A percentile compares a stretch with the other conserved stretches of the same genome.
phyloP scores from a whole-genome alignment of 2,888 invertebrate genomes.

The Nomada lathburiana region DNA sequence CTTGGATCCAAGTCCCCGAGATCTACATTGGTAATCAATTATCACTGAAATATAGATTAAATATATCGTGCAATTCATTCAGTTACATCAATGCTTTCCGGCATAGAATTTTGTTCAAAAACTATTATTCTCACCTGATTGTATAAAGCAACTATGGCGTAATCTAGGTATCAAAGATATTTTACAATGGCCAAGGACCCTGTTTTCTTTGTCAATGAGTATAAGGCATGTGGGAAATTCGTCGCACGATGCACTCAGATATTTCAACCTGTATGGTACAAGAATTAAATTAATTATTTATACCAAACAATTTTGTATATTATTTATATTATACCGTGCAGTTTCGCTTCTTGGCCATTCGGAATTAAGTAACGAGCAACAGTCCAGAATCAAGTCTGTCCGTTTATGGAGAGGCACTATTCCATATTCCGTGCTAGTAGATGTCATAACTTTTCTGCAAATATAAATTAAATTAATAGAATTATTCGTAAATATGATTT shows the following conservation, averaged over 20 bases:
- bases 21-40: conserved; percentile 89
- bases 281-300: not conserved
- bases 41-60: conserved; percentile 86
- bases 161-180: conserved; percentile 90
- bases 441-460: conserved; percentile 48
- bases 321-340: conserved; percentile 86
- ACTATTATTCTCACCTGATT: conserved; percentile 86
- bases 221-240: conserved; percentile 90
- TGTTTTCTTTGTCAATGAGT: conserved; percentile 86
- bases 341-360: conserved; percentile 94
- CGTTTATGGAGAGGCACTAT: conserved; percentile 90
- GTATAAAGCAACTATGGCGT: conserved; percentile 90
- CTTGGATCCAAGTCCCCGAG: conserved; percentile 91
- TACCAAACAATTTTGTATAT: not conserved
- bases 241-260: conserved; percentile 90
- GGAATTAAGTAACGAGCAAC: conserved; percentile 92
- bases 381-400: conserved; percentile 89
- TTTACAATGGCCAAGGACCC: conserved; percentile 92
- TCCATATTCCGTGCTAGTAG: conserved; percentile 73
- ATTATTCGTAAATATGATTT: not conserved
- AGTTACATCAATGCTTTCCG: not conserved
- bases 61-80: too few relatives aligned
- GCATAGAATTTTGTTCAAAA: not conserved
- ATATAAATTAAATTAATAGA: not conserved
- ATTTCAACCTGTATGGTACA: conserved; percentile 86